These are phyloP conservation scores for Myotis lucifugus DNA, from an alignment of 2,113 vertebrate species.

Conservation along the genomic window DNA sequence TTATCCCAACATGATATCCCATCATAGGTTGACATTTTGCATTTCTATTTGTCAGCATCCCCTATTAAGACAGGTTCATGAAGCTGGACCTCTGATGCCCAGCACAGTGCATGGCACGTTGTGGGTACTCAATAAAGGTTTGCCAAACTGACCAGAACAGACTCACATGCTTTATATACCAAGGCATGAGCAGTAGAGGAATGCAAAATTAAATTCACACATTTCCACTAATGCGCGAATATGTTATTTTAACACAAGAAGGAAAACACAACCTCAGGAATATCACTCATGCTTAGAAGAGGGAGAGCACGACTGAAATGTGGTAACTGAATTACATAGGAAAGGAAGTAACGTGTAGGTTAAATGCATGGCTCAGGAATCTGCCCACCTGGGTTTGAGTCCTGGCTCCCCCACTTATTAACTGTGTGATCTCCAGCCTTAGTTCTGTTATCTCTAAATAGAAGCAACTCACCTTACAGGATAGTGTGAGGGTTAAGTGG, in stretches of 20 bases:
- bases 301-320: not conserved
- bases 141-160: not conserved
- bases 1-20: not conserved
- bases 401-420: not conserved
- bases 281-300: not conserved
- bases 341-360: not conserved
- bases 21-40: not conserved
- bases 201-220: too few relatives aligned
- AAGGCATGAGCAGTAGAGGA: not conserved
- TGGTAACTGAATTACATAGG: not conserved
- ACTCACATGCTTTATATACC: too few relatives aligned
- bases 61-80: not conserved
- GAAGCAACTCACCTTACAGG: not conserved
- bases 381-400: not conserved
- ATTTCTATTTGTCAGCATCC: not conserved
- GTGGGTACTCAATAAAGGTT: not conserved
- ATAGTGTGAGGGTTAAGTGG: not conserved
- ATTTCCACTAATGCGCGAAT: too few relatives aligned
- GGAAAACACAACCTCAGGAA: not conserved
- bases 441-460: not conserved
- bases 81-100: not conserved
- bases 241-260: not conserved
- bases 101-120: accelerated
- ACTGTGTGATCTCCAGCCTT: not conserved
- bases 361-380: not conserved